Percentiles rank a stretch among this genome's conserved stretches.
These are phyloP conservation scores for Scelioninae gen. 2 DNA, from an alignment of 2,888 invertebrate genomes.

Conservation along the genomic window DNA sequence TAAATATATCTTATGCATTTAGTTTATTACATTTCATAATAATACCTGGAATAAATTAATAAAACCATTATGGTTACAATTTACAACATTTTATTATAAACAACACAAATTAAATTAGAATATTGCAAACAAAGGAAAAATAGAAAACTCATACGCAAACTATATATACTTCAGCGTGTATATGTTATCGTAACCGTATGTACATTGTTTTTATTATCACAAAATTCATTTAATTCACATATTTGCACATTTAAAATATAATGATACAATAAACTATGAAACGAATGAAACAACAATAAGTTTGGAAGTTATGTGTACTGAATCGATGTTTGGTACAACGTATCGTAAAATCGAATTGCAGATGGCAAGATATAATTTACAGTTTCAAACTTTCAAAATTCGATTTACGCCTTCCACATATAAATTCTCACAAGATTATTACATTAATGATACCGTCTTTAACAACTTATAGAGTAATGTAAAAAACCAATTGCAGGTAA, in stretches of 20 bases:
- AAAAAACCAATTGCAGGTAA: slow-evolving; percentile 22
- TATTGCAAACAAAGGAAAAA: neutral
- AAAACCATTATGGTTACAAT: no score
- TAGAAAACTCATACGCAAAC: slow-evolving; percentile 63
- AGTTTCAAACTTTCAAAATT: slow-evolving; percentile 28
- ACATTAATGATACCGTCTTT: slow-evolving; percentile 13
- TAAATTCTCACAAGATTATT: slow-evolving; percentile 29
- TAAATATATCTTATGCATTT: no score
- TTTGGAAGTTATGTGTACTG: slow-evolving; percentile 55
- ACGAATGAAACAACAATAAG: slow-evolving; percentile 71
- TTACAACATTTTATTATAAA: no score
- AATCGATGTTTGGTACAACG: slow-evolving; percentile 47
- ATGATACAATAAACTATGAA: slow-evolving; percentile 72
- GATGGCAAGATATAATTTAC: slow-evolving; percentile 63
- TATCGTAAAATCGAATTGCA: slow-evolving; percentile 44
- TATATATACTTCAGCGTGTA: slow-evolving; percentile 58
- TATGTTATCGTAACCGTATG: slow-evolving; percentile 69
- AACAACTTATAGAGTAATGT: slow-evolving; percentile 46
- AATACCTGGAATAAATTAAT: no score
- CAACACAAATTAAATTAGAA: neutral
- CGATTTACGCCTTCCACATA: slow-evolving; percentile 32
- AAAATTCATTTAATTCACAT: slow-evolving; percentile 61
- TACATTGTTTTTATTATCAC: slow-evolving; percentile 65
- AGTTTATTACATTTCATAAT: no score
- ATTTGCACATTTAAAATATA: slow-evolving; percentile 68